Evolutionary conservation across 2,113 vertebrate species (phyloP), one percentile per base, ranked within the genome.

Genomic region (Nesogale talazaci): DNA sequence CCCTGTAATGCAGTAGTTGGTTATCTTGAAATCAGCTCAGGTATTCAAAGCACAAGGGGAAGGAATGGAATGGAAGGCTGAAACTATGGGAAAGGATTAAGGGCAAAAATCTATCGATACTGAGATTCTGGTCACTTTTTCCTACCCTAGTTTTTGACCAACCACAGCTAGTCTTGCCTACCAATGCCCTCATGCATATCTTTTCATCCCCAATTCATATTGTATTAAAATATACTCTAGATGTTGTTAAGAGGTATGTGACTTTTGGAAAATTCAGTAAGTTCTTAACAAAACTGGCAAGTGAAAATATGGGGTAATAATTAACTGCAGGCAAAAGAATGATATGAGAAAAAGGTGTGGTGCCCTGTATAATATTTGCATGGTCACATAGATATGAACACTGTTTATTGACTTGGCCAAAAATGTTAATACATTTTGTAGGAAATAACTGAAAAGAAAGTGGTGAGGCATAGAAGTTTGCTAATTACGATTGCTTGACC

Each of bases 181-280:
- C 86, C 59, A 52, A 19, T 7, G 56, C 25, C 12, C 9, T 89
- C 61, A 22, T 17, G 46, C 22, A 74, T 63, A 34, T 2, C 25
- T 31, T 6, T 36, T 29, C 2, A 8, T 56, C 36, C n/a, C 38
- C 69, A 59, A 25, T 14, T 87, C 61, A 77, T 6, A 3, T 20
- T 61, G n/a, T 38, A 59, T 57, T 59, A 81, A 67, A 94, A 61
- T 85, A 70, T 52, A 88, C 61, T 79, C 34, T 82, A 91, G 76
- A 85, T 15, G 22, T 16, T 70, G 14, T 52, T 70, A 16, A n/a
- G 22, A 57, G 16, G 22, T 6, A 5, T 80, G 40, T 38, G 40
- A 57, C 46, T 65, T 42, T 63, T 80, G 46, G 14, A 84, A 85
- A 85, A 85, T 63, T 75, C 20, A 40, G 52, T 40, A 76, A 59